A percentile compares a stretch with the other conserved stretches of the same genome.
Conservation (phyloP, 2,113 vertebrate species). For the Mobula birostris region DNA sequence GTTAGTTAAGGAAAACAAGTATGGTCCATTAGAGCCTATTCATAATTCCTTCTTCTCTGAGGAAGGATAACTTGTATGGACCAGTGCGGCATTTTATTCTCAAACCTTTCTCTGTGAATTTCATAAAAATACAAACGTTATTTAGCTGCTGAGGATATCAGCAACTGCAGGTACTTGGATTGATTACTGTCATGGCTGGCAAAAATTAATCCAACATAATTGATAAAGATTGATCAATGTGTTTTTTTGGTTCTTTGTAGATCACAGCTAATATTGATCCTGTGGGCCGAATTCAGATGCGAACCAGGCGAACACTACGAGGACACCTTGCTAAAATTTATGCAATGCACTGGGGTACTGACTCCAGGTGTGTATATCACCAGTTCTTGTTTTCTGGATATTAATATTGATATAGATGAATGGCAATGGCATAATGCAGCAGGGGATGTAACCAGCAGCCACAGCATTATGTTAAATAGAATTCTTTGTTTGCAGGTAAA, state of each 20-base stretch:
- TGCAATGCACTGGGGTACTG: constrained; percentile 98
- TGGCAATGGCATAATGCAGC: not conserved
- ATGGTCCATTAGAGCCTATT: not conserved
- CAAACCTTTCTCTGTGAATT: not conserved
- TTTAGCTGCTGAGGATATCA: not conserved
- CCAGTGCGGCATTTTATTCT: not conserved
- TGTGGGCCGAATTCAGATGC: constrained; percentile 97
- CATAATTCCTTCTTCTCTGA: not conserved
- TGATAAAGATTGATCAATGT: not conserved
- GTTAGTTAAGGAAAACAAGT: too few relatives aligned
- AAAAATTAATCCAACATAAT: not conserved
- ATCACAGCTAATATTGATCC: constrained; percentile 98
- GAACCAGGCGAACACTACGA: constrained; percentile 90
- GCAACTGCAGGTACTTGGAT: not conserved
- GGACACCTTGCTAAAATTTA: constrained; percentile 99
- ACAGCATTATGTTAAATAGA: not conserved
- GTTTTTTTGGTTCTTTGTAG: constrained; percentile 51
- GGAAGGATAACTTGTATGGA: not conserved
- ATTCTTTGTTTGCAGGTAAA: constrained; percentile 13
- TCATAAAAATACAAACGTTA: not conserved
- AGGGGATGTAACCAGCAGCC: not conserved
- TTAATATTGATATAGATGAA: not conserved
- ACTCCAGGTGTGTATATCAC: constrained; percentile 75
- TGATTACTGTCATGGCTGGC: not conserved
- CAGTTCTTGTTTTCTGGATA: not conserved